phyloP scores from a whole-genome alignment of 2,113 vertebrate species.

The Crotalus helleri region DNA sequence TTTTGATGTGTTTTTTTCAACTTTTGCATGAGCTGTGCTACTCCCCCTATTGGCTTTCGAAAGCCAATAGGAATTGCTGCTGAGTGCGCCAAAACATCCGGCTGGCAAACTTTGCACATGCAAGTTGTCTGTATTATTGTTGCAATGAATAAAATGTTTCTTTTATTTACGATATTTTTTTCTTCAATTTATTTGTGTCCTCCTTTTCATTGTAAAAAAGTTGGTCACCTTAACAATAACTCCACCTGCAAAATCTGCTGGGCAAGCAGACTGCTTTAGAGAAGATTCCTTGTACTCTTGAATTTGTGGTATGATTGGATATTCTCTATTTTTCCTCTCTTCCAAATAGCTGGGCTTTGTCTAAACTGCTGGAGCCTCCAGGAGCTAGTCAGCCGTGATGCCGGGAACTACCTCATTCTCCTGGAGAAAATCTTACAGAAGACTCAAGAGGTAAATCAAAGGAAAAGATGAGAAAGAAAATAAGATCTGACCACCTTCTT shows the following conservation, averaged over 20 bases:
- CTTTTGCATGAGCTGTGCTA: too few species aligned
- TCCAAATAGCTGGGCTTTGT: conserved; percentile 78
- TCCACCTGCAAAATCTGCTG: background rate
- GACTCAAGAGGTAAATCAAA: conserved; percentile 80
- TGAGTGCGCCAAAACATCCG: too few species aligned
- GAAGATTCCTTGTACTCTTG: background rate
- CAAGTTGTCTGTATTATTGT: too few species aligned
- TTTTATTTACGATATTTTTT: too few species aligned
- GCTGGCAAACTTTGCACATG: too few species aligned
- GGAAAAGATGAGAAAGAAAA: background rate
- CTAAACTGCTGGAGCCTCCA: conserved; percentile 97
- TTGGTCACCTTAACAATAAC: background rate
- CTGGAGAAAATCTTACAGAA: conserved; percentile 89
- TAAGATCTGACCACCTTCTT: background rate
- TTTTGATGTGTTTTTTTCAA: too few species aligned
- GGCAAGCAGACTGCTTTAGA: background rate
- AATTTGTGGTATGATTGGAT: background rate
- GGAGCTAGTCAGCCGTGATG: conserved; percentile 90
- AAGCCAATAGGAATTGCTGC: too few species aligned
- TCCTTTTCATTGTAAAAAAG: too few species aligned
- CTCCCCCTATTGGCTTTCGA: too few species aligned
- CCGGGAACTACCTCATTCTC: conserved; percentile 88
- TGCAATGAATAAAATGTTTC: too few species aligned
- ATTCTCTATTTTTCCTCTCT: background rate
- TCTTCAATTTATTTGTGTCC: too few species aligned